Conservation (phyloP, 2,113 vertebrate species). For the Syngnathoides biaculeatus region DNA sequence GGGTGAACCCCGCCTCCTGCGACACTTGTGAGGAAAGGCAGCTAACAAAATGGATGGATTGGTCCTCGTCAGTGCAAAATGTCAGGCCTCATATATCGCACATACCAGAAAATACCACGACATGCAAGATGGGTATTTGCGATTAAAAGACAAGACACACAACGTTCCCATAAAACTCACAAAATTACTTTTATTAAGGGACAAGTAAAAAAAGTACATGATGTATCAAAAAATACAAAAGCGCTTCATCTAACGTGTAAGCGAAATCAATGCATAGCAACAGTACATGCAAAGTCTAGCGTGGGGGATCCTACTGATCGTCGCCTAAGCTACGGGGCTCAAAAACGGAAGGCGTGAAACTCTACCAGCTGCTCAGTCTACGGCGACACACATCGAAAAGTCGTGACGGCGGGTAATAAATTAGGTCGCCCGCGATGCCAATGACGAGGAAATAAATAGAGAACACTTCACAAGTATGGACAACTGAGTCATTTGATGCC, state of each 20-base stretch:
- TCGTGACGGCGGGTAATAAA: constrained; percentile 58
- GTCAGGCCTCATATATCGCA: no score
- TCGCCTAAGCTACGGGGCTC: constrained; percentile 49
- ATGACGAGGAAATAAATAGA: constrained; percentile 67
- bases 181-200: constrained; percentile 73
- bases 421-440: constrained; percentile 61
- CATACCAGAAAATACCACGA: neutral
- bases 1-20: no score
- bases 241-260: constrained; percentile 62
- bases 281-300: constrained; percentile 70
- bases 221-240: constrained; percentile 76
- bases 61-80: no score
- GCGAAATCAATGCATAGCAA: constrained; percentile 71
- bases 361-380: constrained; percentile 52
- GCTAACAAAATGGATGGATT: no score
- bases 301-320: constrained; percentile 49
- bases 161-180: constrained; percentile 52
- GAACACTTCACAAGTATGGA: constrained; percentile 68
- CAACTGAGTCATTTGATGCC: constrained; percentile 56
- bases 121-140: neutral
- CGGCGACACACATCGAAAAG: constrained; percentile 50
- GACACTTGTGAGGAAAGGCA: no score
- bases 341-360: constrained; percentile 23
- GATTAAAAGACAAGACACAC: neutral
- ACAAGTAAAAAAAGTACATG: constrained; percentile 73